Conservation (phyloP, 37 sponge, comb jelly and placozoan genomes). For the Haliclona indistincta region DNA sequence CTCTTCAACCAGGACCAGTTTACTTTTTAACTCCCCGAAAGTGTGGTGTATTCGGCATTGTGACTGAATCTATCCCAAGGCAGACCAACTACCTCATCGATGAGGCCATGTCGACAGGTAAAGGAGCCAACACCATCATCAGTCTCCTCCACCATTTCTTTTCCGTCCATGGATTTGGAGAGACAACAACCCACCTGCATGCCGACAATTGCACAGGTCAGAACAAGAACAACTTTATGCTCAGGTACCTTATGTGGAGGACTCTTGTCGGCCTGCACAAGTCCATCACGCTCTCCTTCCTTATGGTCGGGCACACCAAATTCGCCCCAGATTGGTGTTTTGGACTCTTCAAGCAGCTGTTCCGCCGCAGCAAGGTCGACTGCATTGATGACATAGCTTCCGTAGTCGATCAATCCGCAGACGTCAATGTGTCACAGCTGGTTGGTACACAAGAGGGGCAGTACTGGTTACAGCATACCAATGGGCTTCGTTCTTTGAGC, state of each 20-base stretch:
- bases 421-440: constrained; percentile 36
- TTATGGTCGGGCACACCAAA: constrained; percentile 39
- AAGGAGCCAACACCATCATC: constrained; percentile 9
- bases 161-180: background rate
- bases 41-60: background rate
- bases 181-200: constrained; percentile 19
- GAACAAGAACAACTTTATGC: constrained; percentile 44
- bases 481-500: background rate
- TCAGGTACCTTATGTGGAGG: constrained; percentile 8
- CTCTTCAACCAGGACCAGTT: background rate
- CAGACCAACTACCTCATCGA: background rate
- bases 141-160: constrained; percentile 50
- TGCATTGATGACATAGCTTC: constrained; percentile 27
- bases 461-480: background rate
- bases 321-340: constrained; percentile 47
- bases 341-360: constrained; percentile 20
- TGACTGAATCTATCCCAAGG: background rate
- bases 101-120: background rate
- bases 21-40: background rate
- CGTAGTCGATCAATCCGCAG: constrained; percentile 19
- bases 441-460: constrained; percentile 16
- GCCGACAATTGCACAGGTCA: constrained; percentile 56
- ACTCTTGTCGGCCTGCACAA: constrained; percentile 1
- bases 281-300: constrained; percentile 12
- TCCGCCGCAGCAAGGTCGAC: constrained; percentile 9